Evolutionary conservation across 2,113 vertebrate species (phyloP).

Genomic region (Cynoglossus semilaevis): DNA sequence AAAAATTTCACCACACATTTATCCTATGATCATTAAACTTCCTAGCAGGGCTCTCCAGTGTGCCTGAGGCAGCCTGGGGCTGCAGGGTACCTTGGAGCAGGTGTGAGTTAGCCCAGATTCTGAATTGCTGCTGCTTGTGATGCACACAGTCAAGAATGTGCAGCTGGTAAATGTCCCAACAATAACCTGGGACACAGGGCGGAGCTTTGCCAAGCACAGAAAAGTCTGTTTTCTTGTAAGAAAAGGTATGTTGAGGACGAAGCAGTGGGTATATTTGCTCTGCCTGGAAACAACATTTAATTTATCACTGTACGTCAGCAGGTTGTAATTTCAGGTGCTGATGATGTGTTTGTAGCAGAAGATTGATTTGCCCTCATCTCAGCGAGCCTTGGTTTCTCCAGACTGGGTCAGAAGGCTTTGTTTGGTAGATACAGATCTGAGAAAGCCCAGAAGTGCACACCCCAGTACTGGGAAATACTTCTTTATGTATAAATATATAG

Average conservation of each 20-base stretch:
- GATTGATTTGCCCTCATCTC: too few species aligned
- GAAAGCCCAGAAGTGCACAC: too few species aligned
- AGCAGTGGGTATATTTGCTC: neutral
- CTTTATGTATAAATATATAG: too few species aligned
- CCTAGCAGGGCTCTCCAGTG: neutral
- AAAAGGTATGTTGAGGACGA: constrained; percentile 12
- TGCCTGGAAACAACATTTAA: constrained; percentile 27
- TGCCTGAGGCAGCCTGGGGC: neutral
- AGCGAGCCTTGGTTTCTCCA: neutral
- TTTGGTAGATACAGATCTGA: too few species aligned
- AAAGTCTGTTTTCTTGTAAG: constrained; percentile 18
- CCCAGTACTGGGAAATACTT: too few species aligned
- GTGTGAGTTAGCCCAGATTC: constrained; percentile 34
- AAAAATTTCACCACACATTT: too few species aligned
- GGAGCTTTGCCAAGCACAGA: constrained; percentile 21
- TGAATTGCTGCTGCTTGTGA: constrained; percentile 7
- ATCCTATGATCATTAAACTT: neutral
- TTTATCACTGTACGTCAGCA: constrained; percentile 1
- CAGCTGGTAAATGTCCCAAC: constrained; percentile 40
- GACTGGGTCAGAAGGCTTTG: too few species aligned
- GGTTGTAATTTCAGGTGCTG: neutral
- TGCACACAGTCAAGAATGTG: neutral
- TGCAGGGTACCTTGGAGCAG: constrained; percentile 17
- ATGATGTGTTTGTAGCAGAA: neutral
- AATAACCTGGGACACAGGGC: constrained; percentile 5